Evolutionary conservation across 2,888 invertebrate genomes (phyloP).

Genomic region (Frankliniella intonsa): DNA sequence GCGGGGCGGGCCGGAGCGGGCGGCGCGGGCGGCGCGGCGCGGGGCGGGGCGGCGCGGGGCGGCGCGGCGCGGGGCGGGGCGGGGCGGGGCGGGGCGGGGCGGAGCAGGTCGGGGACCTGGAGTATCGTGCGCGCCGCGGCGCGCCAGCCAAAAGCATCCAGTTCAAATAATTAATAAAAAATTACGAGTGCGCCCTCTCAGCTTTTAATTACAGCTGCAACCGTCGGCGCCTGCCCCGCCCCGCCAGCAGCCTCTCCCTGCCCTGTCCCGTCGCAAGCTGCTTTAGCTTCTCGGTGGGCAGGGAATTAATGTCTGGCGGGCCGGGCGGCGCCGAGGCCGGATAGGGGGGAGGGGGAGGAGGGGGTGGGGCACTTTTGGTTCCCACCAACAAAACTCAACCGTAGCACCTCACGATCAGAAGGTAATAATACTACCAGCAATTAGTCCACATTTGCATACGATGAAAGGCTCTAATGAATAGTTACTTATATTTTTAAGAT

Average conservation of each 20-base stretch:
- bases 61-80: not conserved
- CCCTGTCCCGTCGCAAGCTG: not conserved
- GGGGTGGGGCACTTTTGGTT: not conserved
- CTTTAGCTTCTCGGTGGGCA: not conserved
- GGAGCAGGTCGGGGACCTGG: not conserved
- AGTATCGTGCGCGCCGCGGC: not conserved
- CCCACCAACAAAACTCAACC: no score
- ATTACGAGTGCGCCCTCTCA: constrained; percentile 12
- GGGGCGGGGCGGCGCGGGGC: not conserved
- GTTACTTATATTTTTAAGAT: no score
- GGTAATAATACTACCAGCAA: no score
- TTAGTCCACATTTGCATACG: no score
- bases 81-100: no score
- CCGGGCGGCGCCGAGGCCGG: not conserved
- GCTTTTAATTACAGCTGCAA: constrained; percentile 20
- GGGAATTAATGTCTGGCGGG: not conserved
- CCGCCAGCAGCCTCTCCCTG: not conserved
- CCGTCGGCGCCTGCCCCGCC: not conserved
- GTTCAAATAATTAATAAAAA: constrained; percentile 20
- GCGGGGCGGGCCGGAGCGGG: not conserved
- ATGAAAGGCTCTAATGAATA: no score
- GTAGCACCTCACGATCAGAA: no score
- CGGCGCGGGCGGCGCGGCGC: not conserved
- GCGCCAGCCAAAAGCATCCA: not conserved
- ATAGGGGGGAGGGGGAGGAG: not conserved